Percentiles rank a stretch among this genome's conserved stretches.
Evolutionary conservation across 2,113 vertebrate genomes (phyloP).

Genomic region (Pholis gunnellus): DNA sequence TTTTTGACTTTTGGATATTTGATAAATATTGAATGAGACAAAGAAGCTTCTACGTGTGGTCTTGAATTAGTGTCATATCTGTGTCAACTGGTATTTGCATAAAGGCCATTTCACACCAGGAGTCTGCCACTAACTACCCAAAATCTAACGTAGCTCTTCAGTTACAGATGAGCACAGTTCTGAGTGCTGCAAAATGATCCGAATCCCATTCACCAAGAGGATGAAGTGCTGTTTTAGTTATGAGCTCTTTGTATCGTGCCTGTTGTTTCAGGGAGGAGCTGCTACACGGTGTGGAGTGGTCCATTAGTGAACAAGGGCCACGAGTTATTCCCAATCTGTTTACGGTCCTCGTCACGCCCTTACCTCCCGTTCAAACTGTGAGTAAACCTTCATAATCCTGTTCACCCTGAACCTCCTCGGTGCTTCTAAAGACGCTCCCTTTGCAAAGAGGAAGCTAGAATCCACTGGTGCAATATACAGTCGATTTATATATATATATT

Average conservation of each 20-base stretch:
- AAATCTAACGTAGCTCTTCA: background rate
- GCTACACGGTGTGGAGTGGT: conserved; percentile 93
- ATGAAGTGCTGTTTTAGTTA: background rate
- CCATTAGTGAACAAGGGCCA: conserved; percentile 92
- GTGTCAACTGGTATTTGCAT: too few relatives aligned
- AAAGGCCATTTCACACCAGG: too few relatives aligned
- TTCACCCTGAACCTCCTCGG: too few relatives aligned
- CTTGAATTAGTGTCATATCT: background rate
- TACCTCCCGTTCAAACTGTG: conserved; percentile 95
- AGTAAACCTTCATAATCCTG: conserved; percentile 72
- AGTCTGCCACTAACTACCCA: too few relatives aligned
- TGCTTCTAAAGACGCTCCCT: too few relatives aligned
- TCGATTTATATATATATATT: background rate
- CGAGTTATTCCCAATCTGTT: conserved; percentile 89
- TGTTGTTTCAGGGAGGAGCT: conserved; percentile 83
- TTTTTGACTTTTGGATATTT: background rate
- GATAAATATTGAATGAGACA: background rate
- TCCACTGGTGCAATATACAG: background rate
- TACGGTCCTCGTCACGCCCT: conserved; percentile 86
- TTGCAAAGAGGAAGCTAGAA: background rate
- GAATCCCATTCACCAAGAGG: background rate
- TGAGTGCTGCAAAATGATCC: background rate
- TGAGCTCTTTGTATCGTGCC: background rate
- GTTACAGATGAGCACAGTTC: background rate
- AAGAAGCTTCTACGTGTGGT: background rate